A percentile compares a stretch with the other conserved stretches of the same genome.
These are phyloP conservation scores for Aricia artaxerxes DNA, from an alignment of 2,888 invertebrate genomes.

Conservation along the genomic window DNA sequence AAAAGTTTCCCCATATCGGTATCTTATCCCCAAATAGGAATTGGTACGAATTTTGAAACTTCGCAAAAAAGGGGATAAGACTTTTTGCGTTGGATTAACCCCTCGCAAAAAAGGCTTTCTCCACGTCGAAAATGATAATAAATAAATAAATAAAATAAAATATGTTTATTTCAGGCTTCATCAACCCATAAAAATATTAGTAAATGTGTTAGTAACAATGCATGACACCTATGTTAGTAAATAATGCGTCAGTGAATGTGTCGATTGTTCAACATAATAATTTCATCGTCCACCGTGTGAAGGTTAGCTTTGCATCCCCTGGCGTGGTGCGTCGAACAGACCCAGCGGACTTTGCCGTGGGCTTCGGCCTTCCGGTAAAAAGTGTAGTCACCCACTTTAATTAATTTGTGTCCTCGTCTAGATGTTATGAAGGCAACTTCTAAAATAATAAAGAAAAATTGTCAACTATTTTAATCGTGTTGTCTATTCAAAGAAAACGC, in stretches of 20 bases:
- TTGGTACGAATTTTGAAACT: too few species aligned
- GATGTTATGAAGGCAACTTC: background rate
- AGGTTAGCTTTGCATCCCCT: constrained; percentile 18
- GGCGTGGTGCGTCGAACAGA: background rate
- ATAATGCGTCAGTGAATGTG: background rate
- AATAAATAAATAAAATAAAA: too few species aligned
- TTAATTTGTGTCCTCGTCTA: background rate
- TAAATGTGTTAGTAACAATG: too few species aligned
- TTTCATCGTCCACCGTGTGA: background rate
- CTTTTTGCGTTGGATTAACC: too few species aligned
- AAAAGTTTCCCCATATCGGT: too few species aligned
- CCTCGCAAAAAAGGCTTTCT: background rate
- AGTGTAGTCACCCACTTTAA: background rate
- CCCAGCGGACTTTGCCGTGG: background rate
- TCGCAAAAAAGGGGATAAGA: too few species aligned
- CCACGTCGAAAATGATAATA: background rate
- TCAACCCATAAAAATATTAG: too few species aligned
- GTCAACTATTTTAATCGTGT: too few species aligned
- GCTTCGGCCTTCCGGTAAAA: background rate
- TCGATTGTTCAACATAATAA: background rate
- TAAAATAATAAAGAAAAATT: background rate
- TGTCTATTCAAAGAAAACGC: too few species aligned
- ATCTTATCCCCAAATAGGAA: too few species aligned
- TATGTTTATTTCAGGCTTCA: too few species aligned
- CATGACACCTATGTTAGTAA: too few species aligned